Base-by-base conservation (phyloP, 1,140 invertebrate species). In the Drosophila suzukii region DNA sequence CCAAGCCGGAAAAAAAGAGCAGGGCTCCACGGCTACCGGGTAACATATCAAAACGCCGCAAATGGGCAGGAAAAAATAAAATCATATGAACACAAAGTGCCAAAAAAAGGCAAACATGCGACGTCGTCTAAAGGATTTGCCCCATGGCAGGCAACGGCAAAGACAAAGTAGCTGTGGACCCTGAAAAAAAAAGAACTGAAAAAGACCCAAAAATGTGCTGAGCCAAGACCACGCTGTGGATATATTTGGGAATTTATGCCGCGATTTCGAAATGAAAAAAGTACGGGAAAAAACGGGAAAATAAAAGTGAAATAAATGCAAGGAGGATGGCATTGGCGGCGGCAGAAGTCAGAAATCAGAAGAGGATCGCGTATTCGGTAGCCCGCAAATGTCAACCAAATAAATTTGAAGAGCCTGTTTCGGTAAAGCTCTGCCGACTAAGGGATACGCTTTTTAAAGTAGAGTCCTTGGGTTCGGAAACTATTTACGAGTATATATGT, bases 1-100 rank as follows among this genome's bases (percentile, higher is more conserved):
- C 83, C 75, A 88, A 20, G 20, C 27, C 38, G 11, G 17, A 17
- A 41, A 57, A 51, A 62, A 60, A 56, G n/a, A 24, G 49, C 55
- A 65, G 72, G 59, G 50, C 54, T 54, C 34, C 72, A 57, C 62
- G 72, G 83, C 83, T 88, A 86, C 83, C 79, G 83, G 83, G 83
- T 88, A 88, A 83, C 78, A 86, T 86, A 82, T 86, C 83, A 88
- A 86, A 86, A 80, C 83, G 79, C 83, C 83, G 79, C 83, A 86
- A 86, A 86, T 86, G 83, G 83, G 83, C 83, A 88, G 27, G 17
- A 73, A 84, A 83, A 83, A 86, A 81, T 88, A 66, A 89, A 83
- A 77, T 77, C 67, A 74, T 59, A 86, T 63, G 84, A 78, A 68
- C 71, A 77, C 67, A 56, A 30, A 71, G 57, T 83, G 71, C 79